Evolutionary conservation across 2,113 vertebrate genomes (phyloP), one percentile per base, ranked within the genome.

Genomic region (Sula dactylatra): DNA sequence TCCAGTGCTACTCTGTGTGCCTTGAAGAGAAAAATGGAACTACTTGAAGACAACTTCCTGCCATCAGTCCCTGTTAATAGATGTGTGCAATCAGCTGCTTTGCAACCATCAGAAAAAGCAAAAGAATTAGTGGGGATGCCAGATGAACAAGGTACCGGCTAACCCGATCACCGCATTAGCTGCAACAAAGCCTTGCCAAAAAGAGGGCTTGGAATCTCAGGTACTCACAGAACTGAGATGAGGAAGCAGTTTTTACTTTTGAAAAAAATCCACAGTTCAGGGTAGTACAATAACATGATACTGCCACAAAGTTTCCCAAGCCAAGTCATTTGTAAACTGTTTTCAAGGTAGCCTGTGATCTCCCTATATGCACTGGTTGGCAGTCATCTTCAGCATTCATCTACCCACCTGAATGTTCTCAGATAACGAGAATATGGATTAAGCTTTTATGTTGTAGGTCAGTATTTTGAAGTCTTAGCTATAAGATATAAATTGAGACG

Each of bases 1-100:
- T 18, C 44, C 42, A 76, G 0, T 25, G 15, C 67, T 67, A 6
- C 36, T 66, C 55, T 40, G 14, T 38, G 25, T 0, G 0, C 52
- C 88, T 78, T 62, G 25, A 69, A 44, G 16, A 64, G 34, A 55
- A 83, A 61, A 86, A 62, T 18, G 3, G 50, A 90, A 20, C 58
- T 73, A 8, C 45, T 26, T 61, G 42, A 69, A 78, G 65, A 20
- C 16, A 25, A 17, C 17, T 70, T 62, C 45, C 49, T 73, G 40
- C 50, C 16, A 13, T 32, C 21, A 27, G 36, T 66, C 32, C n/a
- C 50, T 50, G 17, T 34, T 40, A 55, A 78, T 7, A 70, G 69
- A 58, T 1, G 1, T 7, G 10, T 66, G 36, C 38, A 29, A 19
- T 83, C 26, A 52, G 21, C 58, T 77, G 26, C n/a, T 70, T 50